Base-by-base conservation (phyloP, 2,113 vertebrate species). In the Hypocryptadius cinnamomeus region DNA sequence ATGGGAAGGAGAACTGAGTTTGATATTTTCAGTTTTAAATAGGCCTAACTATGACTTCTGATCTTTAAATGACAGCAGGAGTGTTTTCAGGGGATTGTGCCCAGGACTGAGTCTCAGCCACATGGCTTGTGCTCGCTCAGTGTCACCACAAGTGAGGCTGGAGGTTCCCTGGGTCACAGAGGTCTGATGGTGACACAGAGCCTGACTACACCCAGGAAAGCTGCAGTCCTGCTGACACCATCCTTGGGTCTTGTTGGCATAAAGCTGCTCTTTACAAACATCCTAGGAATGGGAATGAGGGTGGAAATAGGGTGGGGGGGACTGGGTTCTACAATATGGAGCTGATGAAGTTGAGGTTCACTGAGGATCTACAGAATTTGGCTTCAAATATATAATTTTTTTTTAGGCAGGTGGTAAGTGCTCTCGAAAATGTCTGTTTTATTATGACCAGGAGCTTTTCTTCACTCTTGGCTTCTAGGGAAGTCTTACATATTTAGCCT, bases 1-100 rank as follows among this genome's bases (percentile, higher is more conserved):
- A 96, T 83, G 91, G 93, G 87, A 96, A 92, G 59, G 70, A 95
- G 92, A 96, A 96, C 85, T 87, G 83, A 91, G 66, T 82, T 94
- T 91, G 63, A n/a, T 91, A 82, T 93, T 95, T 96, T 91, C 72
- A n/a, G 42, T 87, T 96, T 94, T 82, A 90, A 95, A 91, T 82
- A 89, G 77, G 39, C 48, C 80, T 90, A 56, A 74, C 66, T 90
- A 9, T 61, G 47, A 83, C 48, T 95, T 86, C 31, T 90, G 76
- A 92, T 93, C 86, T 20, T 71, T 64, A 84, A 81, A 30, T 90
- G 90, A 68, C 53, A 71, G 20, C 25, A 78, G 31, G 16, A 80
- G 56, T 28, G 63, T 80, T 92, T 82, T 42, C 45, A 66, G 54
- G 33, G 0, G 1, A 8, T 25, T 19, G 42, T 14, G 19, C 73